Evolutionary conservation across 1,140 invertebrate genomes (phyloP), one percentile per base, ranked within the genome.

Genomic region (Protaetia brevitarsis): DNA sequence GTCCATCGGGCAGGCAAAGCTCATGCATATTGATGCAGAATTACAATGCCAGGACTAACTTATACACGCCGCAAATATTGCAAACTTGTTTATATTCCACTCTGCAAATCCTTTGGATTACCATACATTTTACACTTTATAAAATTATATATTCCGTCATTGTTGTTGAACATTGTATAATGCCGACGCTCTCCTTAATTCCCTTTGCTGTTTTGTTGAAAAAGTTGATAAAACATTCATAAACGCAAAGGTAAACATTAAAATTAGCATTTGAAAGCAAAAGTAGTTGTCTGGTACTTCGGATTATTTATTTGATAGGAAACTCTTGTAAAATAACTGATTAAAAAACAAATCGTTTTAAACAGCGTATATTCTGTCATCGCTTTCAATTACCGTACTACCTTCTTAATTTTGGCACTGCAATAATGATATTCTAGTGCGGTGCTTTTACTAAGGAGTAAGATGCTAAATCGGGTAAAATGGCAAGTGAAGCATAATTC

Each of bases 21-120:
- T 65, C 64, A 65, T 65, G 64, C 64, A 65, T 65, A 65, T 65
- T 65, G 64, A 65, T 65, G 64, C 56, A 37, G 51, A 60, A 60
- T 65, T 60, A 65, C 64, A 60, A 60, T 41, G 34, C 64, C 28
- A 65, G 56, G 37, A 51, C 62, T 51, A 64, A 64, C 62, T 64
- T 64, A 34, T 29, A 60, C 51, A n/a, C 34, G 30, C 56, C 51
- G 51, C 51, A 65, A 65, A 65, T 65, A 65, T 65, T 60, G 64
- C 64, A 58, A 65, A 65, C 64, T 65, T 65, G 64, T 65, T 65
- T 65, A 60, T 65, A 65, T 65, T 58, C 64, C 56, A 56, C 51
- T 65, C 34, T 60, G 60, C 64, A 65, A 65, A 65, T 65, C 64
- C 64, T 58, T 41, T 21, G 41, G 64, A 65, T 65, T 65, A 59